Evolutionary conservation across 2,113 vertebrate species (phyloP), one percentile per base, ranked within the genome.

Genomic region (Hemibagrus wyckioides): DNA sequence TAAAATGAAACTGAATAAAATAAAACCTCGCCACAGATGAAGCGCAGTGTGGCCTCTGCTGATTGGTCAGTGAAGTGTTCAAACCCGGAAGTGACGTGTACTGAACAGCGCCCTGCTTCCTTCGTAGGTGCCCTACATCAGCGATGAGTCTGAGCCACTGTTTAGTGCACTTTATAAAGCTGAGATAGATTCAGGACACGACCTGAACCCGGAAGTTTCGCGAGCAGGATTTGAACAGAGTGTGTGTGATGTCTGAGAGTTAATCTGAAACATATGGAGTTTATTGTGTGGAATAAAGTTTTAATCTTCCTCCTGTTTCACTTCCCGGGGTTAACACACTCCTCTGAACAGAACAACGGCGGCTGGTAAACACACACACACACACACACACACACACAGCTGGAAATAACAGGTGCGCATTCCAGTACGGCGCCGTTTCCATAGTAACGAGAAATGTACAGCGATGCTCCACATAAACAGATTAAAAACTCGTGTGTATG

Each of bases 281-380:
- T n/a, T 2, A 28, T 25, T 39, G 83, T 39, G 65, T 23, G 63
- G 44, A 84, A 36, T 84, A 84, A 84, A 84, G 50, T 71, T 41
- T 30, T 84, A 25, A 25, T 57, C 25, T 17, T 39, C 30, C 33
- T 84, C 21, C 30, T 84, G 33, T 17, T 17, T 56, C 11, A 57
- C 2, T 10, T 84, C 23, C 33, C 17, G 83, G 33, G 41, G 2
- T 57, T 33, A 15, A 30, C 67, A 4, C 2, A 54, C 14, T 56
- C 67, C 50, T 15, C 33, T 13, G 48, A 56, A 28, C 14, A 52
- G 44, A 21, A 54, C 50, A 71, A 36, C 52, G 83, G 83, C 6
- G 83, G 50, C 65, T 84, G 83, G 82, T 83, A 83, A 13, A 50
- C 28, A 65, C 28, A 48, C 57, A 61, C 80, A 61, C 80, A 61